A percentile compares a stretch with the other conserved stretches of the same genome.
Conservation (phyloP, 1,140 invertebrate genomes). For the Mycetomoellerius zeteki region DNA sequence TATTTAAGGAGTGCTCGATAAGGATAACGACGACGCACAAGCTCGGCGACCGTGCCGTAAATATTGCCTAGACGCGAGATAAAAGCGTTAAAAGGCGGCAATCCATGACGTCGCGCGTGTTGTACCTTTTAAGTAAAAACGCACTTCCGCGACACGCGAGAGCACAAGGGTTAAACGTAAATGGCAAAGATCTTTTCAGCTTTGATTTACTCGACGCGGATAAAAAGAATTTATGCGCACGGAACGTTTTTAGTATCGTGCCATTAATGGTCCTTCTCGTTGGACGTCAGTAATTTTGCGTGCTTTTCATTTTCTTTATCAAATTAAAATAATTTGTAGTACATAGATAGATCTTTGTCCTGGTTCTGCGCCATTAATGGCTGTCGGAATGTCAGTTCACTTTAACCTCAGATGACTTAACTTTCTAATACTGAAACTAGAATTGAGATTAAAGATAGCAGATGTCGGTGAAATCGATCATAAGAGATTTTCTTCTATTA, state of each 20-base stretch:
- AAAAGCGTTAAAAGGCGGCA: slow-evolving; percentile 50
- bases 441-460: slow-evolving; percentile 21
- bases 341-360: not conserved
- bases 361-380: not conserved
- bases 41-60: slow-evolving; percentile 52
- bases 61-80: slow-evolving; percentile 54
- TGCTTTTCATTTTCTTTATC: not conserved
- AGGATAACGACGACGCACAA: slow-evolving; percentile 59
- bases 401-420: slow-evolving; percentile 25
- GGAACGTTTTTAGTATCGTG: not conserved
- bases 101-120: slow-evolving; percentile 46
- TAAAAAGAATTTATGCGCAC: not conserved
- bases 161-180: not conserved
- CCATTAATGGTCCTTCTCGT: not conserved
- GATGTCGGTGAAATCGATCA: slow-evolving; percentile 29
- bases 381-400: not conserved
- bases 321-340: not conserved
- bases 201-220: slow-evolving; percentile 8
- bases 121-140: slow-evolving; percentile 58
- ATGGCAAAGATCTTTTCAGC: not conserved
- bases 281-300: not conserved
- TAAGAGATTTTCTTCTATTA: not conserved
- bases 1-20: slow-evolving; percentile 56
- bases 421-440: slow-evolving; percentile 33
- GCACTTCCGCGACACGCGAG: slow-evolving; percentile 52